Evolutionary conservation across 2,797 vertebrate genomes (phyloP).

Genomic region (Amblyopsis hoosieri): DNA sequence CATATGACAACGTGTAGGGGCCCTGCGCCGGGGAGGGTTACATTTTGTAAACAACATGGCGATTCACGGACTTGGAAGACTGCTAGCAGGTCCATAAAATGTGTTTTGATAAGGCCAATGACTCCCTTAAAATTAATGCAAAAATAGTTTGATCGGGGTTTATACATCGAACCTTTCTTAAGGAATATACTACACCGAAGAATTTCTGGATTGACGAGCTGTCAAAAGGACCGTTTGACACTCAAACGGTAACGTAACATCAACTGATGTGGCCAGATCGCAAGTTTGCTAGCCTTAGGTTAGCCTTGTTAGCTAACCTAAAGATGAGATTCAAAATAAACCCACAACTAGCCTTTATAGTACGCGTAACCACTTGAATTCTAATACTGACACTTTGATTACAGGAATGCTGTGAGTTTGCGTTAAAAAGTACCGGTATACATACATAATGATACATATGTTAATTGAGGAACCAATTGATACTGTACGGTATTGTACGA

Average conservation of each 20-base stretch:
- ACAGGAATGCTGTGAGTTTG: background rate
- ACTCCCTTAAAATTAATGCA: background rate
- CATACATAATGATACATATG: background rate
- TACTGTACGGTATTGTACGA: background rate
- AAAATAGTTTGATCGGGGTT: background rate
- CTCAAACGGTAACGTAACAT: conserved; percentile 37
- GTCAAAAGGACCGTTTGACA: conserved; percentile 53
- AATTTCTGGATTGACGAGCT: conserved; percentile 43
- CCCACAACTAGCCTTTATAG: background rate
- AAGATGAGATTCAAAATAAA: background rate
- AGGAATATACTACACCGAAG: conserved; percentile 1
- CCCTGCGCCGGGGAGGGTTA: conserved; percentile 7
- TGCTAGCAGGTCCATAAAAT: conserved; percentile 40
- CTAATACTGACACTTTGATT: background rate
- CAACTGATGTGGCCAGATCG: background rate
- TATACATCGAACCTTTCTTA: background rate
- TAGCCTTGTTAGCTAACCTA: conserved; percentile 53
- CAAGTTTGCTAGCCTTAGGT: conserved; percentile 46
- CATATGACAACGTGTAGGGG: conserved; percentile 36
- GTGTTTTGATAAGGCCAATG: conserved; percentile 10
- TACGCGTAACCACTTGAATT: background rate
- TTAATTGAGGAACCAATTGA: background rate
- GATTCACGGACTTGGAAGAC: conserved; percentile 43
- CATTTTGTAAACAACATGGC: conserved; percentile 84
- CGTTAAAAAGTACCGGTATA: background rate